Percentiles rank a stretch among this genome's conserved stretches.
These are phyloP conservation scores for Sus scrofa DNA, from an alignment of 2,113 vertebrate genomes.

Conservation along the genomic window T2T-Sscrofa CM000817.6:105313501-105314000, in stretches of 20 bases:
- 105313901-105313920: conserved; percentile 69
- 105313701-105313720: conserved; percentile 88
- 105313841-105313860: conserved; percentile 80
- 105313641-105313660: conserved; percentile 78
- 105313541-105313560: conserved; percentile 80
- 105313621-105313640: conserved; percentile 86
- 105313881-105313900: conserved; percentile 83
- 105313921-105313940: not conserved
- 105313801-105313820: conserved; percentile 28
- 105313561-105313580: conserved; percentile 75
- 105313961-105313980: conserved; percentile 77
- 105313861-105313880: conserved; percentile 80
- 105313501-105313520: conserved; percentile 82
- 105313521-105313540: conserved; percentile 81
- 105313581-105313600: conserved; percentile 88
- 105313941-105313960: conserved; percentile 41
- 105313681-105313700: conserved; percentile 87
- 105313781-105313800: conserved; percentile 81
- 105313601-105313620: conserved; percentile 88
- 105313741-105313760: conserved; percentile 72
- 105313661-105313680: conserved; percentile 85
- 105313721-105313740: conserved; percentile 79
- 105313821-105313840: conserved; percentile 68
- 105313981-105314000: conserved; percentile 80
- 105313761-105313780: conserved; percentile 80